Evolutionary conservation across 1,140 invertebrate genomes (phyloP).

Genomic region (Zaprionus vittiger): DNA sequence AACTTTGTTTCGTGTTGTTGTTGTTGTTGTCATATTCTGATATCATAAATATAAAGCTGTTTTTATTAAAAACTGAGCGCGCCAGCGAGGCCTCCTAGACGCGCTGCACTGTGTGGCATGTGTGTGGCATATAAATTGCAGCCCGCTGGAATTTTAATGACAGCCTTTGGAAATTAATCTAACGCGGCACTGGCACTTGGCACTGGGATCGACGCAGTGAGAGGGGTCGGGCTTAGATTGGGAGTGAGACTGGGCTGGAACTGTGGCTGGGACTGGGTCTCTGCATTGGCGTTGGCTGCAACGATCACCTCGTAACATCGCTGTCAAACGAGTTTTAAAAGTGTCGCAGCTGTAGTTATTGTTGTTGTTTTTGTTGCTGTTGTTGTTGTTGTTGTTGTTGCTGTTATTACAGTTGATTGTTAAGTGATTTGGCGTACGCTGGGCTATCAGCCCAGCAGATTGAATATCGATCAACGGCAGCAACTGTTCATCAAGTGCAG

Average conservation of each 20-base stretch:
- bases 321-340: slow-evolving; percentile 74
- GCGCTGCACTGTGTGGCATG: slow-evolving; percentile 54
- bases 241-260: background rate
- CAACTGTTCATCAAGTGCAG: background rate
- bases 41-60: slow-evolving; percentile 81
- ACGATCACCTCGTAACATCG: slow-evolving; percentile 56
- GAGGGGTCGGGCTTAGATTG: background rate
- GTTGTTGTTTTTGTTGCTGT: slow-evolving; percentile 24
- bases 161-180: slow-evolving; percentile 83
- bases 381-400: slow-evolving; percentile 38
- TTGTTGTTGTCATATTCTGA: slow-evolving; percentile 61
- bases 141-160: slow-evolving; percentile 80
- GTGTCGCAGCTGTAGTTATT: slow-evolving; percentile 69
- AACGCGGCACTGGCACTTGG: slow-evolving; percentile 63
- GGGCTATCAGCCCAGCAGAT: slow-evolving; percentile 47
- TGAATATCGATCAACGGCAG: slow-evolving; percentile 37
- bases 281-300: background rate
- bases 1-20: slow-evolving; percentile 16
- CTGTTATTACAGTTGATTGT: slow-evolving; percentile 62
- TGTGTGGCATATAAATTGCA: slow-evolving; percentile 82
- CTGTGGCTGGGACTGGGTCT: background rate
- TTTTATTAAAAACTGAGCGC: slow-evolving; percentile 77
- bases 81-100: slow-evolving; percentile 37
- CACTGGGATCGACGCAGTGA: background rate
- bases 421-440: slow-evolving; percentile 67